Base-by-base conservation (phyloP, 2,888 invertebrate genomes). In the Amiota mariae region DNA sequence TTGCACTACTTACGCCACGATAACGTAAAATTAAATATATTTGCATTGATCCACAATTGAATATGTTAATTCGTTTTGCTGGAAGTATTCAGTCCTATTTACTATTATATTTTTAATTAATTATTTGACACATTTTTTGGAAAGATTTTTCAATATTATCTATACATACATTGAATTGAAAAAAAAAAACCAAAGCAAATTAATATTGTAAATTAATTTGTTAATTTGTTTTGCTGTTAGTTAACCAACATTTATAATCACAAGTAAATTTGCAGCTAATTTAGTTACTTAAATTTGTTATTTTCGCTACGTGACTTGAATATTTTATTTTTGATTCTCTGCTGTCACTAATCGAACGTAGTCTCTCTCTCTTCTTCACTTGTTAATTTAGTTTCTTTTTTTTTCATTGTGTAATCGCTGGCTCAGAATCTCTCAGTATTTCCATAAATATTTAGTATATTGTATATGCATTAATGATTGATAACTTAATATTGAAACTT, bases 211-310 rank as follows among this genome's bases (percentile, higher is more conserved):
- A 63, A 74, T 78, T 2, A n/a, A 81, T 82, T 81, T 75, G 81
- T 76, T 81, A 76, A 81, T 81, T 77, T 54, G 68, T 24, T 68
- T 68, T 68, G 57, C 20, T 59, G 36, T 67, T 76, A 70, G 70
- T 75, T 70, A 59, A 24, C 24, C 3, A 24, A 24, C 24, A 24
- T 3, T 24, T 2, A 24, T 24, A 18, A 59, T 57, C 0, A 46
- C 54, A 63, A 54, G 20, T 61, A 71, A 73, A 77, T 77, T 76
- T 61, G 72, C 76, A 70, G 78, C 79, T 79, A 82, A 81, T 81
- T 81, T 82, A 75, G 75, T 73, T 79, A 85, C 85, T 83, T 82
- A 78, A 83, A 86, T 83, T 80, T 75, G 75, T 71, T 81, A 78
- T 85, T 80, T 83, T 63, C 75, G 82, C 71, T 83, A 83, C 83